Evolutionary conservation across 2,113 vertebrate species (phyloP).

Genomic region (Larimichthys polyactis): DNA sequence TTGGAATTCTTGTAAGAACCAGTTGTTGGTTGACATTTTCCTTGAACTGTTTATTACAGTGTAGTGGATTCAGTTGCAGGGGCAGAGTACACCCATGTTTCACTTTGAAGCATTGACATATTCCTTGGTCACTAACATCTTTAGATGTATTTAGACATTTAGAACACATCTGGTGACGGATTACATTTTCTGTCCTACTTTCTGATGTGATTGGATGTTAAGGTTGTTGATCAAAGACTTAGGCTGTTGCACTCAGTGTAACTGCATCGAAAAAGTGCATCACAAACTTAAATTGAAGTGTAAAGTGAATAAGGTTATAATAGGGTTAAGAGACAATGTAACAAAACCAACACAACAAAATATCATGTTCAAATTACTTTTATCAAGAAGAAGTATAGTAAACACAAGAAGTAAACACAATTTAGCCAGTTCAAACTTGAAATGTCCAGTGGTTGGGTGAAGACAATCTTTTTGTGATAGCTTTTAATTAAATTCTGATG

Average conservation of each 20-base stretch:
- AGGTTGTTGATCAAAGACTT: neutral
- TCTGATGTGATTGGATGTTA: neutral
- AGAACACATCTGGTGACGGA: neutral
- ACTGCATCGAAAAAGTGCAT: neutral
- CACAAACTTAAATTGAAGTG: neutral
- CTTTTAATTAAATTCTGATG: constrained; percentile 75
- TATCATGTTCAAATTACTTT: neutral
- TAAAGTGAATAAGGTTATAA: neutral
- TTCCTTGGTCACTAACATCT: no score
- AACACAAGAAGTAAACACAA: constrained; percentile 52
- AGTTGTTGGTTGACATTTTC: no score
- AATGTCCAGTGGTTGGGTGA: constrained; percentile 47
- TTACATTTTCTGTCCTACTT: neutral
- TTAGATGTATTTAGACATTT: no score
- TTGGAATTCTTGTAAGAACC: no score
- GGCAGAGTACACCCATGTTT: no score
- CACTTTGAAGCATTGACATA: no score
- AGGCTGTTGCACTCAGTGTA: neutral
- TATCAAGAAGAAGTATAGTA: no score
- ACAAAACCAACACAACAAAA: constrained; percentile 1
- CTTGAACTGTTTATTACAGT: no score
- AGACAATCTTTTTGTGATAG: constrained; percentile 55
- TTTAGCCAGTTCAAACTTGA: constrained; percentile 61
- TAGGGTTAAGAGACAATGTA: no score
- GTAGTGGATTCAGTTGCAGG: no score